phyloP scores from a whole-genome alignment of 1,140 invertebrate genomes.

The Drosophila sproati region DNA sequence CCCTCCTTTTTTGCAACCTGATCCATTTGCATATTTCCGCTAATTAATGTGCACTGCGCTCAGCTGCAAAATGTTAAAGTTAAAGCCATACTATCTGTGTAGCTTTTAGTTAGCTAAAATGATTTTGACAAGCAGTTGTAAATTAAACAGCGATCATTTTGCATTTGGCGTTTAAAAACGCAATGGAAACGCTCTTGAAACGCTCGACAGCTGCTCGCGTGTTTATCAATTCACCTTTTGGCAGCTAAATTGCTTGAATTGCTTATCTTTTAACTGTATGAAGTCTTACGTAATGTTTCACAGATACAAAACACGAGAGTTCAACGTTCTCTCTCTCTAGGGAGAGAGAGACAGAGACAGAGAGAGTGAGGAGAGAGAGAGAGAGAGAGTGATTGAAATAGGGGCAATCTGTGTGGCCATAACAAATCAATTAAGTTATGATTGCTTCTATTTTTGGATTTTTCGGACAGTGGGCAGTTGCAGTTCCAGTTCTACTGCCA shows the following conservation, averaged over 20 bases:
- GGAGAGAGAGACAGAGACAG: background rate
- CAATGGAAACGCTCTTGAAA: conserved; percentile 17
- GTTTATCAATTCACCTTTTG: conserved; percentile 12
- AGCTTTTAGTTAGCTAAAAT: conserved; percentile 16
- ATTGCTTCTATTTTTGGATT: background rate
- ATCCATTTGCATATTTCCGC: conserved; percentile 41
- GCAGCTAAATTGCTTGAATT: conserved; percentile 9
- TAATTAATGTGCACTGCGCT: conserved; percentile 71
- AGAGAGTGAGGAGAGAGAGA: background rate
- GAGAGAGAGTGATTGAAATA: background rate
- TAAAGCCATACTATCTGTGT: background rate
- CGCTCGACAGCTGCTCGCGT: conserved; percentile 4
- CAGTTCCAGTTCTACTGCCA: too few species aligned
- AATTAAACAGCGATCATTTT: conserved; percentile 35
- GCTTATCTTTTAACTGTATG: background rate
- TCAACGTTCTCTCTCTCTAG: conserved; percentile 21
- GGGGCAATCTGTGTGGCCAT: conserved; percentile 34
- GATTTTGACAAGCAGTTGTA: background rate
- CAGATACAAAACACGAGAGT: conserved; percentile 22
- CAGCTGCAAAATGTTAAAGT: conserved; percentile 13
- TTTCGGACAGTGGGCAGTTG: conserved; percentile 18
- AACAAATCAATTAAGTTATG: conserved; percentile 47
- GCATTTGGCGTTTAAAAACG: conserved; percentile 24
- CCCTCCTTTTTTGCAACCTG: conserved; percentile 9
- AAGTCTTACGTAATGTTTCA: conserved; percentile 27